Conservation (phyloP, 2,113 vertebrate species). For the Rynchops niger region DNA sequence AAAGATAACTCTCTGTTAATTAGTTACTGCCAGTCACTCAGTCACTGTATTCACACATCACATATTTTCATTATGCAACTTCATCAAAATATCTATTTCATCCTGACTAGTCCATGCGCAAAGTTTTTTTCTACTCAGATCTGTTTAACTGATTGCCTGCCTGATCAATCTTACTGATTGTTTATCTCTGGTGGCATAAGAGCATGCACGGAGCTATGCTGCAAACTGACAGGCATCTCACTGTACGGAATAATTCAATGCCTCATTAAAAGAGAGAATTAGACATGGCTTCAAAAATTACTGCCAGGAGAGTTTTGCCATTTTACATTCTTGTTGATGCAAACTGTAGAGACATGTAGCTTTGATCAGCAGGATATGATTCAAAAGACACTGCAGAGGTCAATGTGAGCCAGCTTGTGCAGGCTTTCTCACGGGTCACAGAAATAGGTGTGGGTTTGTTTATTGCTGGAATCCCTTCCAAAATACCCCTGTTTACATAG, state of each 20-base stretch:
- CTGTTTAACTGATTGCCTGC: conserved; percentile 67
- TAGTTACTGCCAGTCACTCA: background rate
- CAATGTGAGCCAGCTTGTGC: background rate
- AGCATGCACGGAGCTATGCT: background rate
- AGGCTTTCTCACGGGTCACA: background rate
- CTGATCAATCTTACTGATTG: conserved; percentile 56
- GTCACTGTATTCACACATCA: background rate
- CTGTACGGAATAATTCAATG: conserved; percentile 55
- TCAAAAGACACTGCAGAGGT: background rate
- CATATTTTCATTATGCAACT: conserved; percentile 21
- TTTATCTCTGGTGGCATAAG: conserved; percentile 58
- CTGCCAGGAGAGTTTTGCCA: conserved; percentile 6
- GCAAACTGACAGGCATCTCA: conserved; percentile 7
- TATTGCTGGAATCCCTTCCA: conserved; percentile 4
- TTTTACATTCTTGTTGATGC: background rate
- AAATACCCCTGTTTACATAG: background rate
- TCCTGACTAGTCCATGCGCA: background rate
- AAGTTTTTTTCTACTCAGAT: conserved; percentile 1
- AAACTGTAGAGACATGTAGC: background rate
- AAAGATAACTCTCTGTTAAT: background rate
- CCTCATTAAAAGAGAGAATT: conserved; percentile 54
- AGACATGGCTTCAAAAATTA: conserved; percentile 41
- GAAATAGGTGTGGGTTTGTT: background rate
- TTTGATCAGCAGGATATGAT: background rate
- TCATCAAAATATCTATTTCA: conserved; percentile 36